Base-by-base conservation (phyloP, 1,140 invertebrate species). In the Ceratosolen fusciceps region DNA sequence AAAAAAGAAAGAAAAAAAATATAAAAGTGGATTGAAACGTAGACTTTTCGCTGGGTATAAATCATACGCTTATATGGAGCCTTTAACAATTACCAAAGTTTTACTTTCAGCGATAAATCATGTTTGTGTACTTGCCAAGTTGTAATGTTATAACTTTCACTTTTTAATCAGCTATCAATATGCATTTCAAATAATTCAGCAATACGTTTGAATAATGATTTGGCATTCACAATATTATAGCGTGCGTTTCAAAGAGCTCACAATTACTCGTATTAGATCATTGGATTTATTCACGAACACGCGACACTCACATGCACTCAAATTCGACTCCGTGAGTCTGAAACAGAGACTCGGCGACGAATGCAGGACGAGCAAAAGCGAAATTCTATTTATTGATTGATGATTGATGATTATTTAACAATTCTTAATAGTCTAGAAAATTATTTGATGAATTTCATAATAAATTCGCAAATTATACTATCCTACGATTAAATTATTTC, bases 81-180 rank as follows among this genome's bases (percentile, higher is more conserved):
- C 60, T 56, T 43, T 34, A 65, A 24, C 19, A 21, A 78, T 72
- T 60, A 54, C 39, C 56, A 70, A 39, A 77, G 52, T 58, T 26
- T 54, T 49, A 72, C 56, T 62, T 72, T 58, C 52, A 26, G 56
- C 39, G 29, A 79, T 79, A 79, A 79, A 79, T 79, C 77, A 79
- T 5, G 10, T 21, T 24, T 34, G 54, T 62, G 58, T 70, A 79
- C 77, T 65, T 79, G 77, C 73, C 77, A 79, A 19, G 39, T 60
- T 56, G 68, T 12, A 39, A 49, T 72, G 34, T 47, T 49, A 74
- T 58, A 62, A 52, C 81, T 79, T 76, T 82, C 68, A 79, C 73
- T 67, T 73, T 78, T 49, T 73, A 76, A 81, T 79, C 70, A 74
- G 49, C 78, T 77, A 82, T 79, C 73, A 80, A 52, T 79, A 79